Evolutionary conservation across 1,140 invertebrate genomes (phyloP).

Genomic region (Trachymyrmex cornetzi): DNA sequence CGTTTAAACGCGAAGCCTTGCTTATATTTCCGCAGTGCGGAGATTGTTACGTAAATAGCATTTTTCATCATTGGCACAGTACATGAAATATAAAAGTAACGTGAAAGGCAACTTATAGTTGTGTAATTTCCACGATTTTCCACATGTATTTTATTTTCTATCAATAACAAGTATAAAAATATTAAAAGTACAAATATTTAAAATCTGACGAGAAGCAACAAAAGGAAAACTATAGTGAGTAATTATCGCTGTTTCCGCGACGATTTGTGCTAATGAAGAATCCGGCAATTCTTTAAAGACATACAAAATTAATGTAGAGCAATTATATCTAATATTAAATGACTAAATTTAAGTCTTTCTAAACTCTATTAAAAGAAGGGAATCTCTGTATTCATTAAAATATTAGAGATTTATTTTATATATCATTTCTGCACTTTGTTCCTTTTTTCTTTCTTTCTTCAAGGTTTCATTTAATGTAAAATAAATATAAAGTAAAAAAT

Average conservation of each 20-base stretch:
- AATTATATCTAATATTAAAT: neutral
- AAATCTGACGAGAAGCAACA: neutral
- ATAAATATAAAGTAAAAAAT: neutral
- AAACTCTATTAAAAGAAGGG: neutral
- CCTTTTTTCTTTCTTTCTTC: neutral
- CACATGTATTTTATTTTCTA: neutral
- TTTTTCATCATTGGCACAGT: slow-evolving; percentile 27
- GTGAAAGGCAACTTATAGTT: slow-evolving; percentile 27
- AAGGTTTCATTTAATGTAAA: neutral
- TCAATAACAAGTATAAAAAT: neutral
- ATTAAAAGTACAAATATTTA: neutral
- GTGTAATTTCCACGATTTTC: slow-evolving; percentile 18
- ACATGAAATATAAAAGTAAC: slow-evolving; percentile 13
- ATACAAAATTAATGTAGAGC: neutral
- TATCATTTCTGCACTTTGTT: neutral
- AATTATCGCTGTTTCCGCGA: neutral
- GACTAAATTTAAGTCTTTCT: neutral
- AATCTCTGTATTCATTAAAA: neutral
- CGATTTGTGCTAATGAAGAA: neutral
- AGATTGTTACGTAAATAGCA: slow-evolving; percentile 35
- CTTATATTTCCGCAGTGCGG: neutral
- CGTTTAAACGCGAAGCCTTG: neutral
- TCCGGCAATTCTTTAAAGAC: neutral
- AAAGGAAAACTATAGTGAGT: neutral
- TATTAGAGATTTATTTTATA: neutral